These are phyloP conservation scores for Talpa occidentalis DNA, from an alignment of 2,113 vertebrate genomes.

Conservation along the genomic window DNA sequence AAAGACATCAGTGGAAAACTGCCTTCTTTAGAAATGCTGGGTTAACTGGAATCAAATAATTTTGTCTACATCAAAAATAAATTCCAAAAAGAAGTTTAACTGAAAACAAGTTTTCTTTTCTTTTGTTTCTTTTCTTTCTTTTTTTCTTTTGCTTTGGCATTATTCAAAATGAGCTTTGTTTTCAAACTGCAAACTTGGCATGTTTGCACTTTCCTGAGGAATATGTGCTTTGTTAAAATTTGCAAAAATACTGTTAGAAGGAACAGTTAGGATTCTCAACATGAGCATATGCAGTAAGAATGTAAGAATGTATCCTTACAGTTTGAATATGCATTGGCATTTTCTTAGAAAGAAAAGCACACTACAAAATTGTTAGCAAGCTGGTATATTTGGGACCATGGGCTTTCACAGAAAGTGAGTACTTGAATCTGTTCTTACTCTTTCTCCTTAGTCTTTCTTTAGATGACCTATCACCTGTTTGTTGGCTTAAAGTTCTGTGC, in stretches of 20 bases:
- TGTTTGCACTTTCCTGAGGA: constrained; percentile 56
- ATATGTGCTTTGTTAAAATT: constrained; percentile 49
- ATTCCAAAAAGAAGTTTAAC: not conserved
- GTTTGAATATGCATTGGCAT: not conserved
- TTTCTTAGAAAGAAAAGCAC: constrained; percentile 6
- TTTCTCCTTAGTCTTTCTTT: not conserved
- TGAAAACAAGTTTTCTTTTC: not conserved
- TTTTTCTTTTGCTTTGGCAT: constrained; percentile 16
- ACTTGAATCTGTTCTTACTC: not conserved
- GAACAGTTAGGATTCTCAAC: constrained; percentile 45
- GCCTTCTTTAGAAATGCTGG: constrained; percentile 33
- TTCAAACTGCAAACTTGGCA: constrained; percentile 67
- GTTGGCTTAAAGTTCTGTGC: constrained; percentile 43
- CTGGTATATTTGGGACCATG: not conserved
- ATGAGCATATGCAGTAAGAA: not conserved
- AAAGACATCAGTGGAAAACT: not conserved
- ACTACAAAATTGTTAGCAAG: not conserved
- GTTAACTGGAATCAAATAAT: constrained; percentile 19
- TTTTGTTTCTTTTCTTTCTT: not conserved
- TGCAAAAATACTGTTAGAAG: constrained; percentile 39
- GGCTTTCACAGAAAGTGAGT: not conserved
- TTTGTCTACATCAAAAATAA: constrained; percentile 39
- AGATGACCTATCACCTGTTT: constrained; percentile 39
- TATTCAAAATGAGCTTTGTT: constrained; percentile 70
- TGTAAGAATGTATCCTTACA: not conserved